These are phyloP conservation scores for Apodemus agrarius DNA, from an alignment of 2,797 vertebrate species.

Conservation along the genomic window DNA sequence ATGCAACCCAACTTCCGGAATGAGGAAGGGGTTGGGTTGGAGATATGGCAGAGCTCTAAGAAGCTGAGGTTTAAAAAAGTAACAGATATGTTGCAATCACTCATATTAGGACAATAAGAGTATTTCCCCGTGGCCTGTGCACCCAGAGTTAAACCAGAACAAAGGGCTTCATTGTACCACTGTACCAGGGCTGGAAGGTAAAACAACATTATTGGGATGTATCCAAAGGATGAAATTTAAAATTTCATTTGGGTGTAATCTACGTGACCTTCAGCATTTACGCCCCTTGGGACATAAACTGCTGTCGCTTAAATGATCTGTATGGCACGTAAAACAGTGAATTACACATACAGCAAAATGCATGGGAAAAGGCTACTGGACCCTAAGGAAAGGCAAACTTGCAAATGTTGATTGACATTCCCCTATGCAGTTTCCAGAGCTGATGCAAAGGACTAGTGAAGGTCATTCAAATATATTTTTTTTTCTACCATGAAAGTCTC, in stretches of 20 bases:
- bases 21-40: background rate
- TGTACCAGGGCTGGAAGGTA: background rate
- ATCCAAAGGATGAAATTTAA: background rate
- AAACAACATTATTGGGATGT: background rate
- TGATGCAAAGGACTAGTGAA: slow-evolving; percentile 38
- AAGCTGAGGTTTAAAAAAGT: background rate
- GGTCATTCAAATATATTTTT: slow-evolving; percentile 55
- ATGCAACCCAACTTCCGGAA: background rate
- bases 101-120: background rate
- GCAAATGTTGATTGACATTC: slow-evolving; percentile 59
- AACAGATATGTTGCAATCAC: background rate
- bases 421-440: slow-evolving; percentile 6
- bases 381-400: slow-evolving; percentile 27
- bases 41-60: slow-evolving; percentile 15
- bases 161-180: background rate
- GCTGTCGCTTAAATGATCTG: background rate
- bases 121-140: background rate
- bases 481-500: slow-evolving; percentile 13
- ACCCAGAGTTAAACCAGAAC: background rate
- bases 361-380: background rate
- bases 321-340: background rate
- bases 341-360: background rate
- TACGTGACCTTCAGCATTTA: background rate
- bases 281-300: background rate
- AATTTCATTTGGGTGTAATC: background rate